phyloP scores from a whole-genome alignment of 2,888 invertebrate genomes.

The Tachina fera region DNA sequence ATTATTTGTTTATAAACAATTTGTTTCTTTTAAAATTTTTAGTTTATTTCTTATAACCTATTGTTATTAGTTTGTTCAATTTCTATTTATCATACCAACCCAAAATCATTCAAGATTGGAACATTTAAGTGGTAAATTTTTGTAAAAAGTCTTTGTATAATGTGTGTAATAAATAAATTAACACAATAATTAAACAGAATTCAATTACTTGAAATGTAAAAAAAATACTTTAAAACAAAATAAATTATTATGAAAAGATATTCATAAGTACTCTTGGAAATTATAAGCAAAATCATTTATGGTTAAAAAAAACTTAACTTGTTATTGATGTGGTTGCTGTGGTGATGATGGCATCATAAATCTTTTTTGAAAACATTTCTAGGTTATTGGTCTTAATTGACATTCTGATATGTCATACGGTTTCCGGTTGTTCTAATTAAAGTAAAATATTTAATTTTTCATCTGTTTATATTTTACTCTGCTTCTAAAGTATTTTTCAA shows the following conservation, averaged over 20 bases:
- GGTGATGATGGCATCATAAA: slow-evolving; percentile 21
- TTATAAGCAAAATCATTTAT: slow-evolving; percentile 15
- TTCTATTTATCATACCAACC: slow-evolving; percentile 16
- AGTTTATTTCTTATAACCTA: background rate
- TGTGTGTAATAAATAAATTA: slow-evolving; percentile 58
- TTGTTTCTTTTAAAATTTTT: slow-evolving; percentile 10
- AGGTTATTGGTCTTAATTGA: slow-evolving; percentile 48
- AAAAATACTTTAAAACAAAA: background rate
- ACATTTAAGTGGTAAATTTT: background rate
- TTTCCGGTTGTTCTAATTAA: slow-evolving; percentile 60
- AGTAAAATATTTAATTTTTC: background rate
- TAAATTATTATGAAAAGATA: slow-evolving; percentile 11
- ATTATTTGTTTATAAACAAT: slow-evolving; percentile 45
- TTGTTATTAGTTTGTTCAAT: slow-evolving; percentile 13
- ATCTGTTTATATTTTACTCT: background rate
- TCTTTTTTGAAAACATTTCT: slow-evolving; percentile 9
- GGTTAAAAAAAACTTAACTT: background rate
- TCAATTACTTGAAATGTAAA: background rate
- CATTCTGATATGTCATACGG: slow-evolving; percentile 52
- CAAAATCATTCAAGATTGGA: slow-evolving; percentile 11
- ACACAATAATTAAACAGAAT: slow-evolving; percentile 51
- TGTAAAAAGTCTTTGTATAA: slow-evolving; percentile 13
- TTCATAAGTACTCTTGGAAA: background rate
- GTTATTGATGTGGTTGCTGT: slow-evolving; percentile 25
- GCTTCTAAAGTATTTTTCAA: background rate